Evolutionary conservation across 2,888 invertebrate genomes (phyloP).

Genomic region (Apotomis turbidana): DNA sequence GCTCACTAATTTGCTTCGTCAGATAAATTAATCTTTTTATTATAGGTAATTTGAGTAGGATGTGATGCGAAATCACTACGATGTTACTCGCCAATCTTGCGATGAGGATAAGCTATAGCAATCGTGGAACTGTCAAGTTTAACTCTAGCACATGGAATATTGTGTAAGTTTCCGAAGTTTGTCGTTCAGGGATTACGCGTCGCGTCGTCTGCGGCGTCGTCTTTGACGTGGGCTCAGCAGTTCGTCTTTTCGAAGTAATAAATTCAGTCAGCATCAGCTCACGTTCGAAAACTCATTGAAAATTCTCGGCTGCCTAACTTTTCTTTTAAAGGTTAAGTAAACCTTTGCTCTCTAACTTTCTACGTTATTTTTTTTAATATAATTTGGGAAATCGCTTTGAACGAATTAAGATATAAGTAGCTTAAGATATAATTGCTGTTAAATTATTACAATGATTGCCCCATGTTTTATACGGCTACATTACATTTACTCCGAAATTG

Average conservation of each 20-base stretch:
- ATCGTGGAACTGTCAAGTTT: conserved; percentile 1
- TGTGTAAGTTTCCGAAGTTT: conserved; percentile 8
- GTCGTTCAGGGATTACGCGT: not conserved
- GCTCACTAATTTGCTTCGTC: too few relatives aligned
- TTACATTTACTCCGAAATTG: too few relatives aligned
- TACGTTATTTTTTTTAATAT: not conserved
- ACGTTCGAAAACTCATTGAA: conserved; percentile 12
- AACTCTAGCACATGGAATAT: conserved; percentile 6
- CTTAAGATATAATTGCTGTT: too few relatives aligned
- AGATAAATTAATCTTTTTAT: too few relatives aligned
- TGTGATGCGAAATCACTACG: too few relatives aligned
- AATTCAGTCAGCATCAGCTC: conserved; percentile 8
- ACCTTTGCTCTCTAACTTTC: not conserved
- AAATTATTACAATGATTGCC: too few relatives aligned
- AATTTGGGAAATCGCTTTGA: too few relatives aligned
- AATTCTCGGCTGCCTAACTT: conserved; percentile 2
- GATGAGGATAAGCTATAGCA: not conserved
- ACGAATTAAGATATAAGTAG: too few relatives aligned
- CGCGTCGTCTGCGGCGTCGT: not conserved
- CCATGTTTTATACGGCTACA: too few relatives aligned
- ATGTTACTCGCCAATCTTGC: too few relatives aligned
- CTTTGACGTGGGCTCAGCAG: not conserved
- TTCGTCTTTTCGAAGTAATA: conserved; percentile 7
- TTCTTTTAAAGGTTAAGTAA: not conserved
- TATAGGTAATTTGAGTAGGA: too few relatives aligned